These are phyloP conservation scores for Emmelina monodactyla DNA, from an alignment of 2,888 invertebrate species.

Conservation along the genomic window DNA sequence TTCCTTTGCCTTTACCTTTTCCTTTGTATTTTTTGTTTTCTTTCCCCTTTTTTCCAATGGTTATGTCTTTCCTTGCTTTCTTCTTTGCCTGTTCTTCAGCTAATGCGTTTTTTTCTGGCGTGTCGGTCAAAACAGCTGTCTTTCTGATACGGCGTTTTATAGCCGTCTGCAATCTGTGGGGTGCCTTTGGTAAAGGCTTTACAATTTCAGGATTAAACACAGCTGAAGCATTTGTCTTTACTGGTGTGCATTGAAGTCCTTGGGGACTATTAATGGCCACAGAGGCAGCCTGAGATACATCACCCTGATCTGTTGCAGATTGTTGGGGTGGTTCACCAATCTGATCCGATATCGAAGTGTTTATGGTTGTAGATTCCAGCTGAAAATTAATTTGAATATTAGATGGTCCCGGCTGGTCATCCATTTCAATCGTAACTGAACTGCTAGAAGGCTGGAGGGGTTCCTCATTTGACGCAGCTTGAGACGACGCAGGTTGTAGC, in stretches of 20 bases:
- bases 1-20: conserved; percentile 2
- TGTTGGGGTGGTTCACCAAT: too few species aligned
- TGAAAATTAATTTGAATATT: neutral
- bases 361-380: too few species aligned
- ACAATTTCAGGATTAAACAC: too few species aligned
- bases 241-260: too few species aligned
- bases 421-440: neutral
- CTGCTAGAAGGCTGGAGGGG: neutral
- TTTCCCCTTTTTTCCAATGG: conserved; percentile 1
- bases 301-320: too few species aligned
- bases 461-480: neutral
- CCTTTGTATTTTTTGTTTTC: conserved; percentile 1
- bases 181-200: neutral
- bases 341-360: too few species aligned
- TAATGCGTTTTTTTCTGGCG: conserved; percentile 1
- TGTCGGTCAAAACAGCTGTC: neutral
- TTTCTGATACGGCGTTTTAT: neutral
- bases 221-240: too few species aligned
- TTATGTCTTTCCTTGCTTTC: too few species aligned
- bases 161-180: neutral
- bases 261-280: too few species aligned
- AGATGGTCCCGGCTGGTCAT: neutral
- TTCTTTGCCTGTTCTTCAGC: conserved; percentile 2
- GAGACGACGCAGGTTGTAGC: neutral
- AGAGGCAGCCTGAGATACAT: too few species aligned